These are phyloP conservation scores for Alcis repandata DNA, from an alignment of 2,888 invertebrate species.

Conservation along the genomic window DNA sequence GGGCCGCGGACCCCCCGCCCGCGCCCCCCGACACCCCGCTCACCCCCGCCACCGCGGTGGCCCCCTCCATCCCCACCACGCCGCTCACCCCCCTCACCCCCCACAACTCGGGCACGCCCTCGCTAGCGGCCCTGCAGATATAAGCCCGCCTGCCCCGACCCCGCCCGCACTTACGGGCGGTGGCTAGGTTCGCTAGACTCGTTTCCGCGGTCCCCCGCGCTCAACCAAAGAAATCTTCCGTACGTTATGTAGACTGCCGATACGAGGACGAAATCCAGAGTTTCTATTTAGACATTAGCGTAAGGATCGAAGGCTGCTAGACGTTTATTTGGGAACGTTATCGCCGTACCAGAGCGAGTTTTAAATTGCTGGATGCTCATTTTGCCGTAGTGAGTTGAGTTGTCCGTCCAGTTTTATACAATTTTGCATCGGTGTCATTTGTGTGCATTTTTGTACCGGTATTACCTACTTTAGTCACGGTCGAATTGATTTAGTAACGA, in stretches of 20 bases:
- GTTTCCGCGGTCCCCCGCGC: slow-evolving; percentile 49
- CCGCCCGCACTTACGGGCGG: slow-evolving; percentile 44
- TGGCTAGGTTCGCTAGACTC: slow-evolving; percentile 60
- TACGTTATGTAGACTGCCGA: slow-evolving; percentile 64
- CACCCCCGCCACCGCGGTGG: slow-evolving; percentile 70
- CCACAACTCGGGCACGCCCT: slow-evolving; percentile 62
- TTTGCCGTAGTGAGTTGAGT: slow-evolving; percentile 84
- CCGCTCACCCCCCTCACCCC: slow-evolving; percentile 76
- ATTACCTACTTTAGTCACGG: slow-evolving; percentile 41
- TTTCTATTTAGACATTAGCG: slow-evolving; percentile 75
- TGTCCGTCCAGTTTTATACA: slow-evolving; percentile 86
- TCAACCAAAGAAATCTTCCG: slow-evolving; percentile 76
- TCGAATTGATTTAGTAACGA: slow-evolving; percentile 38
- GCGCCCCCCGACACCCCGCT: slow-evolving; percentile 62
- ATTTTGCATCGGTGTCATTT: slow-evolving; percentile 70
- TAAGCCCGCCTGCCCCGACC: slow-evolving; percentile 51
- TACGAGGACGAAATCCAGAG: slow-evolving; percentile 63
- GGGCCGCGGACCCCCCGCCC: slow-evolving; percentile 87
- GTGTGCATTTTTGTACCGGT: slow-evolving; percentile 53
- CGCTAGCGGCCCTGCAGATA: slow-evolving; percentile 75
- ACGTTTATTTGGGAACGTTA: slow-evolving; percentile 61
- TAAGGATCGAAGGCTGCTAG: slow-evolving; percentile 75
- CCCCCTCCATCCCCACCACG: slow-evolving; percentile 68
- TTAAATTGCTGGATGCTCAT: slow-evolving; percentile 82
- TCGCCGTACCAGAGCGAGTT: slow-evolving; percentile 56